A percentile compares a stretch with the other conserved stretches of the same genome.
phyloP scores from a whole-genome alignment of 2,113 vertebrate species.

The Gymnarchus niloticus region DNA sequence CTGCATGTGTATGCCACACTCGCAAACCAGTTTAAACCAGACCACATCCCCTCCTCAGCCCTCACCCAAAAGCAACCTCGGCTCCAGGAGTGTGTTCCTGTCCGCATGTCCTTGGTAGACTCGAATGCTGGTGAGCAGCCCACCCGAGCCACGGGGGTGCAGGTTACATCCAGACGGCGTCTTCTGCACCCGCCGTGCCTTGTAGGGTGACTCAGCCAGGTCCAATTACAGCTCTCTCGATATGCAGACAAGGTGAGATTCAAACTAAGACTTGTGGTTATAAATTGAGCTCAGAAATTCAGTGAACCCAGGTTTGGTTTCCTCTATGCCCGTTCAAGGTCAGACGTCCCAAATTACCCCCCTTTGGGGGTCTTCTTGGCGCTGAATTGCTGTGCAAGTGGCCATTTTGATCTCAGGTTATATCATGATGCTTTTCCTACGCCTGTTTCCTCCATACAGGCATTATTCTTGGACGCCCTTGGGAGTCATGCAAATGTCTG shows the following conservation, averaged over 20 bases:
- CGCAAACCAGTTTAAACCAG: neutral
- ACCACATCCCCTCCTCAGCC: neutral
- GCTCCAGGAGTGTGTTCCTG: neutral
- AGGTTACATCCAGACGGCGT: too few relatives aligned
- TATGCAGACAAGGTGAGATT: neutral
- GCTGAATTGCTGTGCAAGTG: neutral
- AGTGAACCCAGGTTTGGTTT: neutral
- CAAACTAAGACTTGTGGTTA: neutral
- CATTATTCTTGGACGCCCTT: too few relatives aligned
- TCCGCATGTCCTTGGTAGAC: too few relatives aligned
- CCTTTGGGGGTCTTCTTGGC: neutral
- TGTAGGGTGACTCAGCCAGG: neutral
- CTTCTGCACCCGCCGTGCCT: too few relatives aligned
- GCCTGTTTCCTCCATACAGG: too few relatives aligned
- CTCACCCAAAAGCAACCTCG: neutral
- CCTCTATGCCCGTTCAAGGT: neutral
- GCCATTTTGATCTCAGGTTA: neutral
- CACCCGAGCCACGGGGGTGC: too few relatives aligned
- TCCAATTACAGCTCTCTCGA: neutral
- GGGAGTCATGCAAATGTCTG: neutral
- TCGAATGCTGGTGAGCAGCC: too few relatives aligned
- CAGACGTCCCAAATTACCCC: neutral
- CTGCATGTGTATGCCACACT: neutral
- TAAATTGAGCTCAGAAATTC: neutral
- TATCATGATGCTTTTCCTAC: too few relatives aligned